These are phyloP conservation scores for Sylvilagus floridanus DNA, from an alignment of 2,797 vertebrate genomes.

Conservation along the genomic window DNA sequence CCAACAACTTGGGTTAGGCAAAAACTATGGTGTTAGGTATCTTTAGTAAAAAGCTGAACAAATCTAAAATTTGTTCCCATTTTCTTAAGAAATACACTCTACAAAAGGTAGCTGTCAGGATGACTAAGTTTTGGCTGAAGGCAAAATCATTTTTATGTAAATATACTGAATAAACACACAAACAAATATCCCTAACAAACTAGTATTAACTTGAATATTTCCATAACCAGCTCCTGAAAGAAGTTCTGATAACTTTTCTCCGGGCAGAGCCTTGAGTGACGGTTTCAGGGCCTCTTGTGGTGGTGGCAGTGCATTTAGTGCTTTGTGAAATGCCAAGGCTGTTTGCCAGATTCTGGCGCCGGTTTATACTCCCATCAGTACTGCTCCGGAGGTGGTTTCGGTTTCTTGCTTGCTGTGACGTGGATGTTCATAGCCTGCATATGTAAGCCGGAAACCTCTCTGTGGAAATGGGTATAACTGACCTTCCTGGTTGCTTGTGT, in stretches of 20 bases:
- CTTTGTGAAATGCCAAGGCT: background rate
- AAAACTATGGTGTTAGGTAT: too few species aligned
- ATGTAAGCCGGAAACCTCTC: background rate
- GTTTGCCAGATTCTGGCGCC: background rate
- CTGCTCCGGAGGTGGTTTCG: background rate
- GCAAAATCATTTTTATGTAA: too few species aligned
- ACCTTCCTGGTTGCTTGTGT: background rate
- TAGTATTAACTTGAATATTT: constrained; percentile 1
- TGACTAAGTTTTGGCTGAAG: constrained; percentile 57
- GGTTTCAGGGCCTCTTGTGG: background rate
- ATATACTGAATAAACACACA: too few species aligned
- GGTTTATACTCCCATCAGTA: constrained; percentile 2
- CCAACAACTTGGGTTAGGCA: too few species aligned
- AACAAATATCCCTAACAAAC: too few species aligned
- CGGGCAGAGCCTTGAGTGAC: background rate
- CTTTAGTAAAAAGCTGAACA: too few species aligned
- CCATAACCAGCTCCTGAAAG: constrained; percentile 54
- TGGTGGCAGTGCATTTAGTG: background rate
- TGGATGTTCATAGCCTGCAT: background rate
- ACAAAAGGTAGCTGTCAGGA: constrained; percentile 46
- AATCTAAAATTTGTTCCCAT: background rate
- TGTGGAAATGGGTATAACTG: background rate
- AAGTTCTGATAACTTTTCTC: constrained; percentile 49
- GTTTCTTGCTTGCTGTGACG: background rate
- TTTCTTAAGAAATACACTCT: constrained; percentile 45